These are phyloP conservation scores for Peromyscus melanophrys DNA, from an alignment of 2,797 vertebrate genomes.

Conservation along the genomic window DNA sequence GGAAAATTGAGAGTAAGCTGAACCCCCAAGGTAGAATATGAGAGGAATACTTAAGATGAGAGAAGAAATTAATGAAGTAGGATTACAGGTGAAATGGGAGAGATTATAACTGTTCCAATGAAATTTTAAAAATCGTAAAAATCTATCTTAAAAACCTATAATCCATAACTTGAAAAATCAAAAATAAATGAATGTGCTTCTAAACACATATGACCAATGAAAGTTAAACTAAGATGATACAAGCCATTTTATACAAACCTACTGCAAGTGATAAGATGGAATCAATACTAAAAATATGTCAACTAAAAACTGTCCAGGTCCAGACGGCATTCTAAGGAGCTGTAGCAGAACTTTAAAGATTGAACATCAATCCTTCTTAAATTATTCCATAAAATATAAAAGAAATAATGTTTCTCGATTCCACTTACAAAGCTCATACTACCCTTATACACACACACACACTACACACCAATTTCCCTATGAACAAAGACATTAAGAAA, in stretches of 20 bases:
- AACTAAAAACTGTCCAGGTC: neutral
- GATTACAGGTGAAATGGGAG: neutral
- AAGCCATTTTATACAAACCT: neutral
- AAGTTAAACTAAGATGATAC: neutral
- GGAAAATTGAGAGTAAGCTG: neutral
- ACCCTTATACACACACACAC: neutral
- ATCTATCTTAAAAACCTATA: neutral
- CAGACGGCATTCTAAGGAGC: neutral
- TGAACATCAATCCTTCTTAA: neutral
- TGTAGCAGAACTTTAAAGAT: neutral
- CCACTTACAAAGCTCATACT: neutral
- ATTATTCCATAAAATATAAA: neutral
- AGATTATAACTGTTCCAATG: neutral
- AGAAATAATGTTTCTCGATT: neutral
- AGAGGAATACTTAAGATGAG: neutral
- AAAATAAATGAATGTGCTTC: neutral
- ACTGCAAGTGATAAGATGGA: neutral
- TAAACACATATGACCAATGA: neutral
- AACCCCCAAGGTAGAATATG: neutral
- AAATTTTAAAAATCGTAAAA: neutral
- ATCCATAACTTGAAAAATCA: neutral
- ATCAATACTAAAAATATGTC: neutral
- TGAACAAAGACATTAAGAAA: neutral
- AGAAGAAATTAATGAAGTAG: neutral
- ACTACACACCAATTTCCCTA: neutral